These are phyloP conservation scores for Menidia menidia DNA, from an alignment of 2,797 vertebrate species.

Conservation along the genomic window DNA sequence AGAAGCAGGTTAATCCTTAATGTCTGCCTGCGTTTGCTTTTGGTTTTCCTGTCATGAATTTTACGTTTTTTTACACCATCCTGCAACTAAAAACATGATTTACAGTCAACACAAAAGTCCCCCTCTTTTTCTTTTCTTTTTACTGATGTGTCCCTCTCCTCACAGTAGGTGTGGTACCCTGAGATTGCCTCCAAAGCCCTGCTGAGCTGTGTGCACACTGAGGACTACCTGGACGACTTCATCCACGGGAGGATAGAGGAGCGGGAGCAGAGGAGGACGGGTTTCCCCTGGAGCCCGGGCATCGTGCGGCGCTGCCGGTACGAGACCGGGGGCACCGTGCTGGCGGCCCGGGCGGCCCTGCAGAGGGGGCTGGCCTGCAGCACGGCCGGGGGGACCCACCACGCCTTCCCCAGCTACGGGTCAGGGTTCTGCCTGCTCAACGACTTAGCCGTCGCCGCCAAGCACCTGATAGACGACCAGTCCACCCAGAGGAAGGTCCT, in stretches of 20 bases:
- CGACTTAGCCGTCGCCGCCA: constrained; percentile 72
- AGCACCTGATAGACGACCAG: constrained; percentile 40
- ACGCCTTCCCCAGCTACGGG: constrained; percentile 71
- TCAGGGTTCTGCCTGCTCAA: constrained; percentile 78
- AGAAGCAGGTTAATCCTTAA: constrained; percentile 62
- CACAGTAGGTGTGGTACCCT: constrained; percentile 73
- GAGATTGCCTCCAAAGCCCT: constrained; percentile 62
- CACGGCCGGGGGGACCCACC: constrained; percentile 75
- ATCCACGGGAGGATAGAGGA: constrained; percentile 57
- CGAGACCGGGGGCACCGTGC: constrained; percentile 74
- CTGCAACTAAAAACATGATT: no score
- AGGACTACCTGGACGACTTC: constrained; percentile 69
- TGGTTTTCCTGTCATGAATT: no score
- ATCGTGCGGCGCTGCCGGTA: constrained; percentile 72
- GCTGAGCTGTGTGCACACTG: constrained; percentile 66
- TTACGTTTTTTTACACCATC: no score
- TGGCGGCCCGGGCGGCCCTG: constrained; percentile 69
- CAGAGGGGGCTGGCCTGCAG: constrained; percentile 76
- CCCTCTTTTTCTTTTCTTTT: background rate
- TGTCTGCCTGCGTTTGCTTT: no score
- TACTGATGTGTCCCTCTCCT: constrained; percentile 9
- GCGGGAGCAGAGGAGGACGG: constrained; percentile 68
- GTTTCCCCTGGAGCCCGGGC: constrained; percentile 76
- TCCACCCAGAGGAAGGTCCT: constrained; percentile 59
- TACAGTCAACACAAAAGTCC: no score